Base-by-base conservation (phyloP, 2,888 invertebrate genomes). In the Acanthococcus lagerstroemiae region DNA sequence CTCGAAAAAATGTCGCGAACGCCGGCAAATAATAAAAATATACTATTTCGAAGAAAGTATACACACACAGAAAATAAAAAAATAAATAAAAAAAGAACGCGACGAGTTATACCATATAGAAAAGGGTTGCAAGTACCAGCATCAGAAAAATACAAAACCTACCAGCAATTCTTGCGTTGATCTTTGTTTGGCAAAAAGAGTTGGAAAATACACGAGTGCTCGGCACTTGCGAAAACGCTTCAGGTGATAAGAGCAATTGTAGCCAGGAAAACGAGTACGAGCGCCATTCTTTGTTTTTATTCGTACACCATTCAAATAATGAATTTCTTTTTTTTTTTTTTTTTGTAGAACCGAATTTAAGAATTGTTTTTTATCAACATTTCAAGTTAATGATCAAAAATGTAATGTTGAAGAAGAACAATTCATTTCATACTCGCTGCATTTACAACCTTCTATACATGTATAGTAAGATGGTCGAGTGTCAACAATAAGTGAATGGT, bases 231-330 rank as follows among this genome's bases (percentile, higher is more conserved):
- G 22, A 52, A 61, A 61, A 61, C 61, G 61, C 61, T 61, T 61
- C 61, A 61, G 61, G 61, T 61, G 61, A 61, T 61, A 61, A 61
- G 61, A 61, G 61, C 61, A 61, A 61, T 61, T 61, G 61, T 61
- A 61, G 61, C 37, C 61, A 52, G 61, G 30, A 52, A 61, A 52
- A 52, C 61, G 50, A 61, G 61, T 52, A 52, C 50, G n/a, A n/a
- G 24, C 17, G 48, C 48, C 27, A 61, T 50, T 61, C 52, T 61
- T 61, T 61, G 61, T 61, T 61, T 61, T 61, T 60, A 26, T 27
- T 61, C 52, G 30, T 17, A 54, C 21, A 55, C 61, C 48, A 61
- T 61, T 52, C 61, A 52, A 52, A 52, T 61, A 61, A 61, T 61
- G 61, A 61, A 52, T 61, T 61, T 61, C 52, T 61, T 61, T 52